Evolutionary conservation across 2,797 vertebrate genomes (phyloP).

Genomic region (Nannoperca australis): DNA sequence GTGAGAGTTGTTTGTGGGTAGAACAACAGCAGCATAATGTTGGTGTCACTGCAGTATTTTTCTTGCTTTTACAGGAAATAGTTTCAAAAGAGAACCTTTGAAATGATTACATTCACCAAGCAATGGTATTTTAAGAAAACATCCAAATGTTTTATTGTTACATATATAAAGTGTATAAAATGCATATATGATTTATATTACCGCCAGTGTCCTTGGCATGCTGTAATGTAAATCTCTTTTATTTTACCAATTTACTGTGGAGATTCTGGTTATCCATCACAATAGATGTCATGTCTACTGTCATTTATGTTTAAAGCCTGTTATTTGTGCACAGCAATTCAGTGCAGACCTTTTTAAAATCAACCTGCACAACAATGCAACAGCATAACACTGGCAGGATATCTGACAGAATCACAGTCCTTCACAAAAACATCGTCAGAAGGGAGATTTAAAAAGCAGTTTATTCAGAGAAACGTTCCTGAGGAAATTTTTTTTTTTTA

Average conservation of each 20-base stretch:
- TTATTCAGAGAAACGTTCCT: background rate
- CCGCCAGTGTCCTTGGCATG: background rate
- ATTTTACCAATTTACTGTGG: background rate
- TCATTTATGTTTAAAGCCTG: background rate
- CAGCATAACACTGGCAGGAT: too few relatives aligned
- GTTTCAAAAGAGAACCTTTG: background rate
- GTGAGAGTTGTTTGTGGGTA: slow-evolving; percentile 32
- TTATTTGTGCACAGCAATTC: background rate
- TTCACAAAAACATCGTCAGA: too few relatives aligned
- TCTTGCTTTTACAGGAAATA: slow-evolving; percentile 9
- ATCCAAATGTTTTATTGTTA: background rate
- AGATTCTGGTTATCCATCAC: background rate
- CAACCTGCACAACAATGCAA: too few relatives aligned
- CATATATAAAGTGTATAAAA: too few relatives aligned
- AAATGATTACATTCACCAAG: background rate
- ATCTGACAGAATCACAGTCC: too few relatives aligned
- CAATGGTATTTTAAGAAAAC: background rate
- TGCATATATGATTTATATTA: background rate
- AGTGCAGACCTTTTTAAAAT: too few relatives aligned
- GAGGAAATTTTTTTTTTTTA: background rate
- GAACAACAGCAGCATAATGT: slow-evolving; percentile 23
- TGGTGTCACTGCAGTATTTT: slow-evolving; percentile 22
- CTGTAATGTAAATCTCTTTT: background rate
- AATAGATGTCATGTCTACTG: background rate
- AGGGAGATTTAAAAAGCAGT: too few relatives aligned